A percentile compares a stretch with the other conserved stretches of the same genome.
phyloP scores from a whole-genome alignment of 1,140 invertebrate species.

The Triops longicaudatus region DNA sequence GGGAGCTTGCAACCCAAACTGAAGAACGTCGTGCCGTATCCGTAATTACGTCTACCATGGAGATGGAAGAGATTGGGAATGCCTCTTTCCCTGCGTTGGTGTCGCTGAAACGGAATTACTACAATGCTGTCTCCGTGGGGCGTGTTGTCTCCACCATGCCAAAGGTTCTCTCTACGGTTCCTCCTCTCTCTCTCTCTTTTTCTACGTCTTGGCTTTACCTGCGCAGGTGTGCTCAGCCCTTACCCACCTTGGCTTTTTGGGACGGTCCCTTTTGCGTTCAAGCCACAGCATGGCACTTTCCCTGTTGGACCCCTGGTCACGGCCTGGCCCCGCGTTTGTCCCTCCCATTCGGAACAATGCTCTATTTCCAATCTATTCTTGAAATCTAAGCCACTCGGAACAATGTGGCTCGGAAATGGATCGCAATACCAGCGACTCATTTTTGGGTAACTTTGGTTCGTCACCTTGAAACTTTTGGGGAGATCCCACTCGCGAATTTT shows the following conservation, averaged over 20 bases:
- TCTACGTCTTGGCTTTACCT: background rate
- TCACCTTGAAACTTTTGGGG: background rate
- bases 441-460: background rate
- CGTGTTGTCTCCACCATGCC: background rate
- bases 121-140: background rate
- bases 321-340: background rate
- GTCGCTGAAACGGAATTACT: background rate
- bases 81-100: background rate
- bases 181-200: slow-evolving; percentile 7
- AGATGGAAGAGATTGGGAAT: slow-evolving; percentile 1
- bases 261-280: background rate
- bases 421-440: background rate
- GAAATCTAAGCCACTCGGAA: background rate
- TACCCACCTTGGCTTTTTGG: slow-evolving; percentile 8
- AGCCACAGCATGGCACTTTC: slow-evolving; percentile 14
- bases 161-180: background rate
- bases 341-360: background rate
- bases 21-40: background rate
- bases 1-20: background rate
- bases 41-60: slow-evolving; percentile 1
- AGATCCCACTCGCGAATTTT: background rate
- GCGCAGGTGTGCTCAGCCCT: slow-evolving; percentile 13
- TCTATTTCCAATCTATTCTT: background rate
- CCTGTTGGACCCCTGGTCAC: background rate
- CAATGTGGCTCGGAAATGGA: slow-evolving; percentile 2